A percentile compares a stretch with the other conserved stretches of the same genome.
Conservation (phyloP, 2,797 vertebrate species). For the Sternarchorhynchus goeldii region DNA sequence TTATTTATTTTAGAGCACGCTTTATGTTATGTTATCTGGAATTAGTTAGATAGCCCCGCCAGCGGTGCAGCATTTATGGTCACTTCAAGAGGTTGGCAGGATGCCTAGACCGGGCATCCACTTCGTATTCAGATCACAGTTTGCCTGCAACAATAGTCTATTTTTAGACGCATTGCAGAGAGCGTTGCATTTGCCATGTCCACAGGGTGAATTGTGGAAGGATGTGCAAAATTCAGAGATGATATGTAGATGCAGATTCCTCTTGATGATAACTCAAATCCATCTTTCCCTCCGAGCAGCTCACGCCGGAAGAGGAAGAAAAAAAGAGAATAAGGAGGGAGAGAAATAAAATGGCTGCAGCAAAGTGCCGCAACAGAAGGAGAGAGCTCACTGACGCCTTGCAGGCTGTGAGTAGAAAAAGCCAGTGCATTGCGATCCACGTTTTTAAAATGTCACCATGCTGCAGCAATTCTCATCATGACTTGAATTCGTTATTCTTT, state of each 20-base stretch:
- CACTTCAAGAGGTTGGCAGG: constrained; percentile 61
- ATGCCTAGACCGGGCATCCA: constrained; percentile 65
- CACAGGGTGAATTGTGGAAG: constrained; percentile 56
- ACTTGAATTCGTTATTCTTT: constrained; percentile 54
- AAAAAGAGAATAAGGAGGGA: constrained; percentile 91
- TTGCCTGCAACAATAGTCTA: constrained; percentile 82
- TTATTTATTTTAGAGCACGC: neutral
- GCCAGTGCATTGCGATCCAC: constrained; percentile 46
- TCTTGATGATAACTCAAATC: constrained; percentile 58
- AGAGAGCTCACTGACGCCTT: constrained; percentile 91
- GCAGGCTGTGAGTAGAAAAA: constrained; percentile 86
- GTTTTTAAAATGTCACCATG: neutral
- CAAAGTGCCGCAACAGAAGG: constrained; percentile 94
- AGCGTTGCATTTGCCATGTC: constrained; percentile 69
- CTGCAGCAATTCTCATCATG: constrained; percentile 6
- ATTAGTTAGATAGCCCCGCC: neutral
- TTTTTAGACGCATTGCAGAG: constrained; percentile 81
- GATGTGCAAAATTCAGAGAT: constrained; percentile 60
- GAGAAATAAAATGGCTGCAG: constrained; percentile 98
- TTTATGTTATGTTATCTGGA: constrained; percentile 48
- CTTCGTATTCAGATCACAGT: constrained; percentile 82
- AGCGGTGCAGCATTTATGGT: constrained; percentile 59
- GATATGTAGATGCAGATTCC: constrained; percentile 59
- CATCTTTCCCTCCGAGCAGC: constrained; percentile 69
- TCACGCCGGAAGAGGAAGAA: constrained; percentile 93